Evolutionary conservation across 2,888 invertebrate genomes (phyloP), one percentile per base, ranked within the genome.

Genomic region (Spatulosminthurus flaviceps): DNA sequence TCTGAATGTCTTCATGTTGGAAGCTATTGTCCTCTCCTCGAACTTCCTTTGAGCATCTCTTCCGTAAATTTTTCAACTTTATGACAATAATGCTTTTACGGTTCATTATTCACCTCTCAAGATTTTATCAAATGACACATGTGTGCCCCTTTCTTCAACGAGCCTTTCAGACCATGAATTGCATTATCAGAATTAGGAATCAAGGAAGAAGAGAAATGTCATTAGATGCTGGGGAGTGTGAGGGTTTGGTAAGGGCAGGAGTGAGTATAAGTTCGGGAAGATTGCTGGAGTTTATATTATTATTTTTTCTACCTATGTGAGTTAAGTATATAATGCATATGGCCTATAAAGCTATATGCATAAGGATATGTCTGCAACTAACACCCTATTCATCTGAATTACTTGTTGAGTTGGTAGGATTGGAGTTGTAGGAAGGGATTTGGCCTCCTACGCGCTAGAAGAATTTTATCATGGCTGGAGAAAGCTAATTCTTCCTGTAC

Each of bases 41-140:
- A 51, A 51, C 67, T 67, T 67, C 29, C 29, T 67, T 16, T 67
- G 28, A 24, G 28, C 26, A 67, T 67, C 67, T 19, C 16, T 16
- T 67, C 24, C 67, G 19, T 28, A 24, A 67, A 67, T 26, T 66
- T 66, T 26, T 28, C 29, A 67, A 67, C 28, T 29, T 67, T 67
- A 67, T 67, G 26, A 67, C 67, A 67, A 67, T 67, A 67, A 67
- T 67, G 67, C 67, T 67, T 67, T 67, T 67, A 67, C 67, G 67
- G 67, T 26, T 67, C 67, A 67, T 67, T 67, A 67, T 26, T 26
- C 67, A 24, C 2, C 67, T 67, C 67, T 26, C 28, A 26, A 67
- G 67, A 67, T 67, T 67, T 67, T 67, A 51, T 51, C 16, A n/a
- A 51, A 51, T 51, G n/a, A 51, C 51, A 51, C 51, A 51, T 51